phyloP scores from a whole-genome alignment of 2,888 invertebrate species.

The Zaprionus lineosus region DNA sequence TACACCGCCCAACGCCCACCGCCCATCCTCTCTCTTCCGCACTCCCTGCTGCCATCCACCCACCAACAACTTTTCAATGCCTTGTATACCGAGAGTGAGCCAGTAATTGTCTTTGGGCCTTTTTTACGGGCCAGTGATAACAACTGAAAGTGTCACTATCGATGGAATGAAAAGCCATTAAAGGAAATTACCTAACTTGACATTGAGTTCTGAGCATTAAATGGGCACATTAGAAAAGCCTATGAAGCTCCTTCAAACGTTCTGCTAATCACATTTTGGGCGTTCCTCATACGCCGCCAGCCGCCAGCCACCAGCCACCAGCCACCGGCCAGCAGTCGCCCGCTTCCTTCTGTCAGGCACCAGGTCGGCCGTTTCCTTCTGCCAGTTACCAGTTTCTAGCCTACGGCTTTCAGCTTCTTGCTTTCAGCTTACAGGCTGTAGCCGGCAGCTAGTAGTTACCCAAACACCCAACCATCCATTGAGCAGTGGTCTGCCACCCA shows the following conservation, averaged over 20 bases:
- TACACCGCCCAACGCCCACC: background rate
- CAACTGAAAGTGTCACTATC: conserved; percentile 76
- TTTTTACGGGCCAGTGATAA: conserved; percentile 72
- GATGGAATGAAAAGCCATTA: conserved; percentile 76
- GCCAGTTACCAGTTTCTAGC: too few relatives aligned
- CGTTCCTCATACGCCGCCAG: conserved; percentile 48
- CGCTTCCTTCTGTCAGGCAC: too few relatives aligned
- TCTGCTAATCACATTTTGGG: conserved; percentile 64
- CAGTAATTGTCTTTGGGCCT: conserved; percentile 66
- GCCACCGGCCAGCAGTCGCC: too few relatives aligned
- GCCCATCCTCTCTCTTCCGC: background rate
- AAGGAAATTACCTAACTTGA: conserved; percentile 73
- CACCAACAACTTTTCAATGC: conserved; percentile 1
- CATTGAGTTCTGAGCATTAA: conserved; percentile 56
- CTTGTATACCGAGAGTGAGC: conserved; percentile 13
- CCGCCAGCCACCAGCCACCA: too few relatives aligned
- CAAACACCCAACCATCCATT: too few relatives aligned
- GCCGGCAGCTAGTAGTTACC: too few relatives aligned
- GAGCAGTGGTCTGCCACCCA: too few relatives aligned
- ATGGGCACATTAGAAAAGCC: conserved; percentile 56
- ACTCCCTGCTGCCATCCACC: background rate
- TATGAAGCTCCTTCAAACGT: conserved; percentile 30
- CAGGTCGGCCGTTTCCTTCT: too few relatives aligned
- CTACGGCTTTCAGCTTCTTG: too few relatives aligned
- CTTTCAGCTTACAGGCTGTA: too few relatives aligned